These are phyloP conservation scores for Ctena decussata DNA, from an alignment of 2,888 invertebrate species.

Conservation along the genomic window DNA sequence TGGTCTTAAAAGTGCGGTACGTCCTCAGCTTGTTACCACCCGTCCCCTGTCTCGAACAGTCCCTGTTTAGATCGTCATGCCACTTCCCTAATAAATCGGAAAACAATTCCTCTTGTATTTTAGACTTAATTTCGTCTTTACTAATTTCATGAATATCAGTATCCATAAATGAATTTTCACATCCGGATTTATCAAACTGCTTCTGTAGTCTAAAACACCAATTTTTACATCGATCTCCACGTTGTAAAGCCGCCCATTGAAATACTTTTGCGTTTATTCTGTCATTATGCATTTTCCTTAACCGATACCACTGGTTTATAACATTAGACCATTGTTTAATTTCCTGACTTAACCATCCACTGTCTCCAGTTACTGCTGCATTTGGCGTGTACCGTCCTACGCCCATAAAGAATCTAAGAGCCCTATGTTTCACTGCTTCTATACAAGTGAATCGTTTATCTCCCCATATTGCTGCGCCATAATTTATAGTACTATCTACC, in stretches of 20 bases:
- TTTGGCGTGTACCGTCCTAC: not conserved
- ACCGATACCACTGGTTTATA: not conserved
- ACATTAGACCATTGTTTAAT: not conserved
- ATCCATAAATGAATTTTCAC: no score
- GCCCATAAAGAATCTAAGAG: not conserved
- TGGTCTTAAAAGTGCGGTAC: not conserved
- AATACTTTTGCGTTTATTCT: not conserved
- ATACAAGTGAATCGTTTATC: not conserved
- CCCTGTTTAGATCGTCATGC: not conserved
- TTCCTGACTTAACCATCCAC: not conserved
- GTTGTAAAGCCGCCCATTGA: not conserved
- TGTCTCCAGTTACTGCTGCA: constrained; percentile 6
- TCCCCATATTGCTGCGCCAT: constrained; percentile 27
- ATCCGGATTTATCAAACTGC: no score
- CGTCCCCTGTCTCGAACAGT: not conserved
- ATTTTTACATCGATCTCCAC: no score
- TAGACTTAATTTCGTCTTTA: no score
- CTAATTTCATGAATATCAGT: no score
- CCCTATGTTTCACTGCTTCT: constrained; percentile 14
- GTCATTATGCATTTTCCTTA: not conserved
- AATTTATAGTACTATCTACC: not conserved
- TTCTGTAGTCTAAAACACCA: no score
- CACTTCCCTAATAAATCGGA: not conserved
- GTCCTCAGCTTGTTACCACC: not conserved
- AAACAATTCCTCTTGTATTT: no score